Evolutionary conservation across 2,888 invertebrate species (phyloP).

Genomic region (Coelopa pilipes): DNA sequence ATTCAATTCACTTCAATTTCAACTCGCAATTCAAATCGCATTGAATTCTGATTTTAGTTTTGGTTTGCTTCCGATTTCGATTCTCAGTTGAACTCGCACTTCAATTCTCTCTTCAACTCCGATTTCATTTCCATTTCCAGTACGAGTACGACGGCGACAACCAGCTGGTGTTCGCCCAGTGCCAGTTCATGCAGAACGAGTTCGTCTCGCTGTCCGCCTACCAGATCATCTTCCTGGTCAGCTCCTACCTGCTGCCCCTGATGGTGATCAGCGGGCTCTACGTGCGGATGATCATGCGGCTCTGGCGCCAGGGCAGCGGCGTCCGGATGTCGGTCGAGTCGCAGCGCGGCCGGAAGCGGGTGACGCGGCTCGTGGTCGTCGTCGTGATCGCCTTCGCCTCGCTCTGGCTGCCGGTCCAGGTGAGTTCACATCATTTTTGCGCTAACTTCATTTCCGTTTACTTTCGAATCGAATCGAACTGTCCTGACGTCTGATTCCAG

Average conservation of each 20-base stretch:
- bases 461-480: not conserved
- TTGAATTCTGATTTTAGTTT: too few species aligned
- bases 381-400: slow-evolving; percentile 92
- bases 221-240: slow-evolving; percentile 84
- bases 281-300: slow-evolving; percentile 85
- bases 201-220: slow-evolving; percentile 62
- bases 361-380: slow-evolving; percentile 89
- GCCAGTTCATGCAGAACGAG: slow-evolving; percentile 73
- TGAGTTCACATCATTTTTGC: slow-evolving; percentile 63
- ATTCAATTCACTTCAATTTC: too few species aligned
- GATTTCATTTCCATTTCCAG: slow-evolving; percentile 36
- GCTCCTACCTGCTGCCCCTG: slow-evolving; percentile 88
- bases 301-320: slow-evolving; percentile 85
- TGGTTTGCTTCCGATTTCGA: not conserved
- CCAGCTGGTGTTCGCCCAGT: slow-evolving; percentile 48
- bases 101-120: not conserved
- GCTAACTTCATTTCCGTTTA: too few species aligned
- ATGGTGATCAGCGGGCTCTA: slow-evolving; percentile 87
- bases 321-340: slow-evolving; percentile 81
- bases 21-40: too few species aligned
- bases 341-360: slow-evolving; percentile 83
- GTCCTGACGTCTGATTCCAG: slow-evolving; percentile 66
- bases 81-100: not conserved
- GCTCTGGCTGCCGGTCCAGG: slow-evolving; percentile 96
- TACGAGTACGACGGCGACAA: slow-evolving; percentile 66